Conservation (phyloP, 53 echinoderm and acorn worm species). For the Glandiceps talaboti region DNA sequence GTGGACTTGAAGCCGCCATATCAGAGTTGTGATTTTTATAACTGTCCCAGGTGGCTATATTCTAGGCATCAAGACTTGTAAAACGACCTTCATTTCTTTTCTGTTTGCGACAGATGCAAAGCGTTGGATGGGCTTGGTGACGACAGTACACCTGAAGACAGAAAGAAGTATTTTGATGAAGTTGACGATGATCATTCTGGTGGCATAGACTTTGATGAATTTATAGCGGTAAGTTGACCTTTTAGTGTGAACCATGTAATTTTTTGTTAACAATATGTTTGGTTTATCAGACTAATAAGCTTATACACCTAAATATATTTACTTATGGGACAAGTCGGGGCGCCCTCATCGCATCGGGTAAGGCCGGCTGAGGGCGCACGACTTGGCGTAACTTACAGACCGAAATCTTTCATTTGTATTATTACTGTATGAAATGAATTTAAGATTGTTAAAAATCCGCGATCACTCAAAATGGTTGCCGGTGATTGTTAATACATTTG, state of each 20-base stretch:
- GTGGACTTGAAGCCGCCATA: too few relatives aligned
- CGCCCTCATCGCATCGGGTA: neutral
- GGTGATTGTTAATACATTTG: too few relatives aligned
- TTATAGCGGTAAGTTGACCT: constrained; percentile 29
- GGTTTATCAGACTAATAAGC: neutral
- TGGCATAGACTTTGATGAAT: constrained; percentile 83
- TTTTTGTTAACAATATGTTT: neutral
- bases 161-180: constrained; percentile 41
- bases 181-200: constrained; percentile 73
- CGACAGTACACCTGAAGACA: constrained; percentile 17
- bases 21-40: too few relatives aligned
- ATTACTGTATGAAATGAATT: too few relatives aligned
- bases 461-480: too few relatives aligned
- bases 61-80: too few relatives aligned
- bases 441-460: too few relatives aligned
- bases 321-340: neutral
- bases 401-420: too few relatives aligned
- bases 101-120: constrained; percentile 19
- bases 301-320: neutral
- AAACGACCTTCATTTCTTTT: too few relatives aligned
- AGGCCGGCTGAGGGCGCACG: too few relatives aligned
- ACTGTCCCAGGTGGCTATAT: too few relatives aligned
- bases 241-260: neutral
- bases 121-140: constrained; percentile 75
- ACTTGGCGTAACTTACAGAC: too few relatives aligned